Evolutionary conservation across 2,797 vertebrate species (phyloP), one percentile per base, ranked within the genome.

Genomic region (Oryzias sinensis): DNA sequence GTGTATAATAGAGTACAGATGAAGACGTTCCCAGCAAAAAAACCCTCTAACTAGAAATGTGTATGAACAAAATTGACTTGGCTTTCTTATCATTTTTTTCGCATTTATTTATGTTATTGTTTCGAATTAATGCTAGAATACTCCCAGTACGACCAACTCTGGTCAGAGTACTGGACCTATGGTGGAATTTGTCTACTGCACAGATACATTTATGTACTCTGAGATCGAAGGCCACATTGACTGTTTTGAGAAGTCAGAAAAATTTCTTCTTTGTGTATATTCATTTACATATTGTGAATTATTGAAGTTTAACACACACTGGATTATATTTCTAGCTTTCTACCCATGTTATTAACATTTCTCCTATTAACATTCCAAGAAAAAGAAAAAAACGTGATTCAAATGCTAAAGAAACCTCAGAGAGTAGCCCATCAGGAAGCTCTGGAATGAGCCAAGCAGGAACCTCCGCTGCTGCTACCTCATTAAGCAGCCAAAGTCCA

Each of bases 221-320:
- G 52, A 53, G 52, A 53, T 53, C 5, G 14, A 43, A 43, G 40
- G 20, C 20, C 51, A 53, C 40, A 42, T 16, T 0, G 51, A 53
- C 40, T 53, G 18, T 18, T 18, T 1, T 18, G 51, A 43, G 14
- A 52, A 53, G 40, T 53, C 20, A 53, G 18, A 53, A 18, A 53
- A 2, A 22, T 43, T 5, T 42, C 27, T 42, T 14, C 22, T 53
- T 53, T 18, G 41, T 22, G 5, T 22, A 24, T 9, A 53, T 42
- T 14, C 20, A 43, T 42, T 24, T 53, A 7, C 3, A 53, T 43
- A 16, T 6, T 43, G 20, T 53, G 14, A 53, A 16, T 53, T 25
- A 22, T 7, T 43, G 18, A 53, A 25, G 14, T 53, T 15, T 15
- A 25, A 24, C 29, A 16, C 15, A 41, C 18, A 53, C 33, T 52